Evolutionary conservation across 2,113 vertebrate species (phyloP), one percentile per base, ranked within the genome.

Genomic region (Pseudonaja textilis): DNA sequence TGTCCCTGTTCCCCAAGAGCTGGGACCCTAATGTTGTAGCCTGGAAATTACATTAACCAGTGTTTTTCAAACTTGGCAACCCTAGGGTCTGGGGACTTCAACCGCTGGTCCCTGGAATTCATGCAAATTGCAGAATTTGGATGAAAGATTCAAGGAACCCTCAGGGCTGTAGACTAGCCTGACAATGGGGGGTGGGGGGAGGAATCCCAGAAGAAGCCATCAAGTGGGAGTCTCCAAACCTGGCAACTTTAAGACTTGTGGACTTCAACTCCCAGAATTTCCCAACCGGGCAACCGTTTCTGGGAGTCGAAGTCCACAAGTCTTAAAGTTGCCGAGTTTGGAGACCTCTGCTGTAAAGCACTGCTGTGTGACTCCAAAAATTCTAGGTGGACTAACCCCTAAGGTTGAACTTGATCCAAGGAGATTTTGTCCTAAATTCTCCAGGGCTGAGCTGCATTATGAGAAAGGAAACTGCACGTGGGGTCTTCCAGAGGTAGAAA

Each of bases 381-480:
- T 26, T 61, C 61, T n/a, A n/a, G 61, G 61, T 16, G 61, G 29
- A n/a, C 61, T 4, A 69, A n/a, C 4, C 11, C 61, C 1, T n/a
- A 69, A n/a, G 3, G 29, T 5, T 69, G 61, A 69, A 11, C 61
- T 69, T n/a, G 11, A n/a, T 69, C 29, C 29, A 69, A 69, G 29
- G 61, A 64, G 61, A 14, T 10, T n/a, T 29, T 64, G 61, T 1
- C 11, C 29, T n/a, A 64, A 64, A n/a, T 64, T 64, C 61, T 64
- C 61, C 61, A 64, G 29, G 61, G 26, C 26, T 64, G 11, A 29
- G 61, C 11, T 64, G 61, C 26, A 26, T 29, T 29, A 3, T 12
- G 26, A 5, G 61, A 12, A n/a, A 94, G 95, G 88, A 94, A 96
- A 87, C 4, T 90, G 88, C 95, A 95, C 93, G 14, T 55, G 10